phyloP scores from a whole-genome alignment of 2,888 invertebrate genomes.

The Caenorhabditis imperialis region DNA sequence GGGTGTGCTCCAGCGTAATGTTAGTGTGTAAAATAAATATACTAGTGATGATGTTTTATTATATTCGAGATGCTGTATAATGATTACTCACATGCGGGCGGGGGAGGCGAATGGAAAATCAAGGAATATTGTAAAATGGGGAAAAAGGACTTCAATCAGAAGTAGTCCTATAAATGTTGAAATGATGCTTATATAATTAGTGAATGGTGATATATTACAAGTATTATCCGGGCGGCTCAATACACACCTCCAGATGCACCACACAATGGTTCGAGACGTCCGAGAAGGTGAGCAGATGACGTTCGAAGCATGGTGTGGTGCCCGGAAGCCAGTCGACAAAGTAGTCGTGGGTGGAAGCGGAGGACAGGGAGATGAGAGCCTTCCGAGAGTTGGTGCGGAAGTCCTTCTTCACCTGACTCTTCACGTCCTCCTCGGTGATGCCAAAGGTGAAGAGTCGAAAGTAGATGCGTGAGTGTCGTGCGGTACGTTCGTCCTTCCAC shows the following conservation, averaged over 20 bases:
- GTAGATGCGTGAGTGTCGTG: constrained; percentile 29
- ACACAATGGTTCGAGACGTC: constrained; percentile 20
- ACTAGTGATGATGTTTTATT: constrained; percentile 42
- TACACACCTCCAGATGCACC: constrained; percentile 34
- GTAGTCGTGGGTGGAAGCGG: constrained; percentile 6
- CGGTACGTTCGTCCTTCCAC: constrained; percentile 38
- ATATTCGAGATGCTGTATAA: constrained; percentile 28
- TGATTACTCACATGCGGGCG: constrained; percentile 39
- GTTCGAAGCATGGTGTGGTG: constrained; percentile 19
- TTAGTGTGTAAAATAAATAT: not conserved
- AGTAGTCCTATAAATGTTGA: constrained; percentile 23
- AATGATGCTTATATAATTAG: constrained; percentile 1
- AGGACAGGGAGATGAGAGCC: constrained; percentile 9
- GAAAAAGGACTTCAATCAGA: not conserved
- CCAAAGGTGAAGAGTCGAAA: constrained; percentile 38
- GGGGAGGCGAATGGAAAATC: not conserved
- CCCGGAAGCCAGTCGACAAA: constrained; percentile 30
- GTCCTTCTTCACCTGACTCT: constrained; percentile 24
- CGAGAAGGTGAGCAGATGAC: constrained; percentile 33
- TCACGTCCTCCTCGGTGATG: constrained; percentile 29
- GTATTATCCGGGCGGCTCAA: constrained; percentile 22
- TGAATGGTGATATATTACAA: not conserved
- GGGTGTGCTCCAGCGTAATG: not conserved
- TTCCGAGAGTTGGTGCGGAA: constrained; percentile 29
- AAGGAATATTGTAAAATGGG: not conserved